Conservation (phyloP, 2,888 invertebrate genomes). For the Boloria euphrosyne region DNA sequence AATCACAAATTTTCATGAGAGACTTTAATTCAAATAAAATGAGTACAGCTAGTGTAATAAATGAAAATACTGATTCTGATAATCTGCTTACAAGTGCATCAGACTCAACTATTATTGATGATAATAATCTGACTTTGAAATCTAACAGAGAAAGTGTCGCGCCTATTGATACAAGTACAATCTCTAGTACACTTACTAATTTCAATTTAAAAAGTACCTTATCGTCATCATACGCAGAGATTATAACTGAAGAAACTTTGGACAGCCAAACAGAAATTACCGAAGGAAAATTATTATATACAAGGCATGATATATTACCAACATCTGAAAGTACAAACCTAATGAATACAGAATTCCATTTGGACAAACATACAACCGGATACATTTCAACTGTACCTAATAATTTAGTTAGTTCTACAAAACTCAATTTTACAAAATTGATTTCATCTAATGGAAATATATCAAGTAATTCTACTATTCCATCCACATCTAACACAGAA, state of each 20-base stretch:
- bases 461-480: not conserved
- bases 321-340: not conserved
- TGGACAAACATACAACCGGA: not conserved
- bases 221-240: not conserved
- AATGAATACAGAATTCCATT: not conserved
- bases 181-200: not conserved
- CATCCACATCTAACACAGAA: not conserved
- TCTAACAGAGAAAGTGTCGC: not conserved
- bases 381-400: not conserved
- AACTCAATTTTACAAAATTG: no score
- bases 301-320: not conserved
- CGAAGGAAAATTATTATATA: slow-evolving; percentile 1
- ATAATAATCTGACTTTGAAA: not conserved
- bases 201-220: not conserved
- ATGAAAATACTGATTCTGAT: no score
- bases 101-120: not conserved
- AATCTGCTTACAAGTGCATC: no score
- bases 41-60: not conserved
- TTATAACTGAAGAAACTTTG: not conserved
- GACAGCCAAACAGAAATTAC: not conserved
- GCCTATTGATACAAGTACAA: not conserved
- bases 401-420: not conserved
- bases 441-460: not conserved
- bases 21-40: not conserved
- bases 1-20: not conserved